Conservation (phyloP, 2,113 vertebrate species). For the Daubentonia madagascariensis region DNA sequence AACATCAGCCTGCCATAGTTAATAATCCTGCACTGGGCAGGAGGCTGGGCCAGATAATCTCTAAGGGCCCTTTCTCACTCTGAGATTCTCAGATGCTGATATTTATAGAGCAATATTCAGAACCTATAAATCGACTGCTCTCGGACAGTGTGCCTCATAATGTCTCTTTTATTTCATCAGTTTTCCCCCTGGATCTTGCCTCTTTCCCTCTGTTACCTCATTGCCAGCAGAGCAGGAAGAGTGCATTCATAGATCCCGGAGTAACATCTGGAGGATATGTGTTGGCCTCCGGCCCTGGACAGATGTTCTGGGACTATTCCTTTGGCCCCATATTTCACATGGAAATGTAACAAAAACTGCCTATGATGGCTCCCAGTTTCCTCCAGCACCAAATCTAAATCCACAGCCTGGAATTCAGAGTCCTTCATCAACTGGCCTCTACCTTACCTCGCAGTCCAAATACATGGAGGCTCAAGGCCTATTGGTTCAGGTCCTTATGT, state of each 20-base stretch:
- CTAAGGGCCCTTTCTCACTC: constrained; percentile 62
- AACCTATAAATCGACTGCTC: constrained; percentile 61
- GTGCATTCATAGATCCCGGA: constrained; percentile 41
- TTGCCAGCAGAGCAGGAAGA: constrained; percentile 67
- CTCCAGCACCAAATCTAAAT: constrained; percentile 26
- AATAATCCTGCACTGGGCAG: constrained; percentile 53
- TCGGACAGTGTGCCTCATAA: constrained; percentile 42
- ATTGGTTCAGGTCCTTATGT: background rate
- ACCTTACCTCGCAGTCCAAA: background rate
- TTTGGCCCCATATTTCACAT: constrained; percentile 66
- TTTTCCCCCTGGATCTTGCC: constrained; percentile 58
- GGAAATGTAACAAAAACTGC: constrained; percentile 61
- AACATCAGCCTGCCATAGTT: constrained; percentile 33
- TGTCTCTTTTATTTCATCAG: constrained; percentile 69
- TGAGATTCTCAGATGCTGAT: constrained; percentile 65
- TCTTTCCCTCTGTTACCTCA: constrained; percentile 56
- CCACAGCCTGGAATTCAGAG: background rate
- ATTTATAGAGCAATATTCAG: constrained; percentile 57
- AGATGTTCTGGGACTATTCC: constrained; percentile 70
- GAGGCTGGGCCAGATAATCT: constrained; percentile 49
- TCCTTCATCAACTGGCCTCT: background rate
- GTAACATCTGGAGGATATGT: constrained; percentile 74
- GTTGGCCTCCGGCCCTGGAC: constrained; percentile 67
- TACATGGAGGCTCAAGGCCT: background rate
- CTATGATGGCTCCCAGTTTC: constrained; percentile 50